Base-by-base conservation (phyloP, 2,888 invertebrate genomes). In the Hypsopygia costalis region DNA sequence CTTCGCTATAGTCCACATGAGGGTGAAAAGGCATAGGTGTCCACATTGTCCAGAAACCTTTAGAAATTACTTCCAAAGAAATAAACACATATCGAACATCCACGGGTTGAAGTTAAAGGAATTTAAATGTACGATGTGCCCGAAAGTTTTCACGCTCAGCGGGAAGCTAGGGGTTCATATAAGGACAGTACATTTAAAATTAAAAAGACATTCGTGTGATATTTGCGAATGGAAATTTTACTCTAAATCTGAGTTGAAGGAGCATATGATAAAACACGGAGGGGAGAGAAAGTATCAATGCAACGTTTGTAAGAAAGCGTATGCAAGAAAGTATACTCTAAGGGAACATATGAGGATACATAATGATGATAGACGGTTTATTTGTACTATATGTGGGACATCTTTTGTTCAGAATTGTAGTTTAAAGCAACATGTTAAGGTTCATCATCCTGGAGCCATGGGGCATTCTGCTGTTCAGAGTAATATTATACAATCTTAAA, bases 181-280 rank as follows among this genome's bases (percentile, higher is more conserved):
- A 0, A 60, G 69, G 5, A 71, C 78, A 0, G 78, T 89, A 0
- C 90, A 90, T 59, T 69, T 90, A 10, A 89, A 87, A 43, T 50
- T 78, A 36, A 88, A 86, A 43, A 49, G 88, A 3, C 81, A 81
- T 30, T 61, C 80, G 0, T 91, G 91, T 39, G 72, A 81, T 7
- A 62, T 87, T 0, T 91, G 91, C 33, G 90, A 90, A 6, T 90
- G 90, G 75, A 82, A 85, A 39, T 90, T 90, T 52, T 90, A 89
- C 47, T 88, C 90, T 0, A 88, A 83, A 20, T 86, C 87, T 0
- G 90, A 90, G 39, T 64, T 91, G n/a, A 89, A 87, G 27, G 83
- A 87, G 8, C 91, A 91, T 31, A 90, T 90, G 87, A 52, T 90
- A 0, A 76, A 82, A 6, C 91, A 91, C 29, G 81, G 81, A 0